These are phyloP conservation scores for Echinops telfairi DNA, from an alignment of 2,113 vertebrate genomes.

Conservation along the genomic window DNA sequence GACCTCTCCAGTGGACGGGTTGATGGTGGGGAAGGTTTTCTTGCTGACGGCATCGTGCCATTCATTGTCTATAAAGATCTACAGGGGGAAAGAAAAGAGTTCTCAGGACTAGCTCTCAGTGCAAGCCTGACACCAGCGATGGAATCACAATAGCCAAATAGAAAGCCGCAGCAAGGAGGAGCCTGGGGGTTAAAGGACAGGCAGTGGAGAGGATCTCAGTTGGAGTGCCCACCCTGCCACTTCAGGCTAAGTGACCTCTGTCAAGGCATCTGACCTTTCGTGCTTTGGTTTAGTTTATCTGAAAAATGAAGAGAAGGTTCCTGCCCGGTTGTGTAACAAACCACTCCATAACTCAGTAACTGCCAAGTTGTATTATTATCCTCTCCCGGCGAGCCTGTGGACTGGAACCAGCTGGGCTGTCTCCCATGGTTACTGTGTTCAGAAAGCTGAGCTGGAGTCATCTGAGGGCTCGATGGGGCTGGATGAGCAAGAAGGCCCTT, in stretches of 20 bases:
- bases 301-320: neutral
- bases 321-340: neutral
- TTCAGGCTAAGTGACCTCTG: neutral
- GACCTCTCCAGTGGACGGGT: constrained; percentile 94
- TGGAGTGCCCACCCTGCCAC: neutral
- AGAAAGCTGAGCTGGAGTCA: neutral
- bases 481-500: neutral
- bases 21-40: constrained; percentile 94
- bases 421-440: neutral
- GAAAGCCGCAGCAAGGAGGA: neutral
- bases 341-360: neutral
- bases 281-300: neutral
- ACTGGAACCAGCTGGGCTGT: neutral
- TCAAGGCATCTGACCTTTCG: neutral
- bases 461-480: neutral
- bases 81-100: constrained; percentile 32
- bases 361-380: neutral
- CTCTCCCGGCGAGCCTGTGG: neutral
- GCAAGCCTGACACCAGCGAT: neutral
- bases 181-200: neutral
- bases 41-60: constrained; percentile 94
- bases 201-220: neutral
- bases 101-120: constrained; percentile 1
- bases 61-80: constrained; percentile 98
- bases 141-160: neutral